Evolutionary conservation across 30 jellyfish, hydroid and myxozoan genomes (phyloP), one percentile per base, ranked within the genome.

Genomic region (Rhopilema esculentum): DNA sequence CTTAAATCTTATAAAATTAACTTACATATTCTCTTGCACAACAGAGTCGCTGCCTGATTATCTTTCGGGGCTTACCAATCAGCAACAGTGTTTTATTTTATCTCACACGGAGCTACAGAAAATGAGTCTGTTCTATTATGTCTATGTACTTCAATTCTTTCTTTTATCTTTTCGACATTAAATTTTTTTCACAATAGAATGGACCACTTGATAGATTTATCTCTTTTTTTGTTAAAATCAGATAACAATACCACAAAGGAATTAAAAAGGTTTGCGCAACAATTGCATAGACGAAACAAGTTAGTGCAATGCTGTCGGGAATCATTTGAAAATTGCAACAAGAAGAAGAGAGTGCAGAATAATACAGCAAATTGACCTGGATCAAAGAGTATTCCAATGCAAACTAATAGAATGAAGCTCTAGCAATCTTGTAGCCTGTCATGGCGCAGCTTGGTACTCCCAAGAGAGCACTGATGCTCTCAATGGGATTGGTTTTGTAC

Each of bases 381-480:
- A n/a, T n/a, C n/a, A n/a, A n/a, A n/a, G n/a, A n/a, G n/a, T n/a
- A n/a, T n/a, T n/a, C n/a, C n/a, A n/a, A n/a, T n/a, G n/a, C n/a
- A n/a, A n/a, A n/a, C n/a, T n/a, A n/a, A n/a, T n/a, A n/a, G n/a
- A n/a, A n/a, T n/a, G n/a, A n/a, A n/a, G n/a, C n/a, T n/a, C n/a
- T n/a, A n/a, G n/a, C n/a, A n/a, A n/a, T n/a, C n/a, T n/a, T n/a
- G n/a, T n/a, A n/a, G n/a, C n/a, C 12, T 69, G 66, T 1, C 17
- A 83, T 83, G 92, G 16, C 86, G 72, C 26, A 31, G 26, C 80
- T 72, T 8, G 82, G 83, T 27, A 69, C 86, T 1, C 75, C 75
- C 8, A 83, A 83, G 40, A 52, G 83, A 23, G 68, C 29, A 24
- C 40, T 83, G 0, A 71, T 83, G 66, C 80, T 83, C 53, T 57